Base-by-base conservation (phyloP, 1,140 invertebrate genomes). In the Cyrtorhinus lividipennis region DNA sequence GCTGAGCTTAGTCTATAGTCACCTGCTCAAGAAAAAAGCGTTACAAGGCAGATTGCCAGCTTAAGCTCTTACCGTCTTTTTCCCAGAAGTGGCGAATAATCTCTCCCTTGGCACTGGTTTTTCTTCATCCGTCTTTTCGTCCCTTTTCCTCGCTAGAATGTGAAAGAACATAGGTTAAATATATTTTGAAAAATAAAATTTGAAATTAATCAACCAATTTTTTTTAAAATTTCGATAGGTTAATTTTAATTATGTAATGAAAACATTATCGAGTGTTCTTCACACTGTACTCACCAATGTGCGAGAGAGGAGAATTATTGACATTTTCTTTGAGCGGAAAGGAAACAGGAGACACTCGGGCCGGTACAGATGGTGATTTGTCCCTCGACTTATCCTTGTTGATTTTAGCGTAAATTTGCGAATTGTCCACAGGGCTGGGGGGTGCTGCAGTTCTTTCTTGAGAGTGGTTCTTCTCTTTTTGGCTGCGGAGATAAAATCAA, bases 41-140 rank as follows among this genome's bases (percentile, higher is more conserved):
- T n/a, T n/a, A n/a, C n/a, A n/a, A n/a, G n/a, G n/a, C n/a, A n/a
- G n/a, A n/a, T n/a, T n/a, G n/a, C n/a, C n/a, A n/a, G n/a, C 23
- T 13, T 25, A 10, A 15, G 13, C 25, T 24, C 61, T 62, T 62
- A 63, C 62, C 30, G 56, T 20, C 24, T 53, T 62, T 10, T 25
- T 1, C 18, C 23, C 23, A 53, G 58, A 22, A 8, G 53, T 27
- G 2, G 45, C 56, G 45, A 45, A 63, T 1, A 63, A n/a, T 22
- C 62, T 63, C 48, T 63, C 62, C 18, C 62, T 22, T 45, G 62
- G 62, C 0, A 63, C 56, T 20, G 62, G 62, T 46, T 59, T 58
- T 1, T 58, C 38, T 59, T 63, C 62, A 24, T 63, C 56, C 8
- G 56, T 27, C 45, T 59, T 53, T n/a, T 59, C 58, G 15, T 59